Conservation (phyloP, 2,888 invertebrate genomes). For the Papilio demoleus region DNA sequence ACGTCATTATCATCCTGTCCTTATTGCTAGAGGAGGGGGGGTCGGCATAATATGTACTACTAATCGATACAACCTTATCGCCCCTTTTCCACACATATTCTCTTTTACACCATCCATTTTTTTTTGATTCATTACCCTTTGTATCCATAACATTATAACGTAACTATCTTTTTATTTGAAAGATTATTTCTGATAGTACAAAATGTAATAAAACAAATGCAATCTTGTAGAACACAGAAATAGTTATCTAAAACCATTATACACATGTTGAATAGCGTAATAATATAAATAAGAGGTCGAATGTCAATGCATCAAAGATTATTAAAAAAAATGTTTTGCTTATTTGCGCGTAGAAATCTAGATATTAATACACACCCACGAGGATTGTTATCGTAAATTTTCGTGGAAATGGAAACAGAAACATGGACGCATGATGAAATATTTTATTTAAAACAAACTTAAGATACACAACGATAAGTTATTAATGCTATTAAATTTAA, state of each 20-base stretch:
- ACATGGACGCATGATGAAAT: constrained; percentile 10
- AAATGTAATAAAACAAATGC: too few relatives aligned
- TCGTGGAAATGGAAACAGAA: not conserved
- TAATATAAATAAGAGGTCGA: not conserved
- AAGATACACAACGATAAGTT: not conserved
- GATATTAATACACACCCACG: not conserved
- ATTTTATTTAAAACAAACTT: not conserved
- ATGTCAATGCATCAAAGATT: constrained; percentile 3
- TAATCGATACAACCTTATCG: too few relatives aligned
- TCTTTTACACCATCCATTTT: too few relatives aligned
- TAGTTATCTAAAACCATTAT: not conserved
- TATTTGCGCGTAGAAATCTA: not conserved
- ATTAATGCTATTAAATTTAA: not conserved
- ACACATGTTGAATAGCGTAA: not conserved
- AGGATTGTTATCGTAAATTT: not conserved
- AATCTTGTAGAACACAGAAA: not conserved
- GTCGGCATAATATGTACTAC: too few relatives aligned
- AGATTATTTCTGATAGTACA: too few relatives aligned
- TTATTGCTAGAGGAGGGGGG: too few relatives aligned
- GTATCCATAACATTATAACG: too few relatives aligned
- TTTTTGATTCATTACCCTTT: too few relatives aligned
- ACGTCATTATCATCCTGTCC: too few relatives aligned
- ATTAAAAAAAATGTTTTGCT: constrained; percentile 1
- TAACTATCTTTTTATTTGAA: too few relatives aligned
- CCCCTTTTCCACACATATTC: too few relatives aligned